Base-by-base conservation (phyloP, 1,140 invertebrate species). In the Medauroidea extradentata region DNA sequence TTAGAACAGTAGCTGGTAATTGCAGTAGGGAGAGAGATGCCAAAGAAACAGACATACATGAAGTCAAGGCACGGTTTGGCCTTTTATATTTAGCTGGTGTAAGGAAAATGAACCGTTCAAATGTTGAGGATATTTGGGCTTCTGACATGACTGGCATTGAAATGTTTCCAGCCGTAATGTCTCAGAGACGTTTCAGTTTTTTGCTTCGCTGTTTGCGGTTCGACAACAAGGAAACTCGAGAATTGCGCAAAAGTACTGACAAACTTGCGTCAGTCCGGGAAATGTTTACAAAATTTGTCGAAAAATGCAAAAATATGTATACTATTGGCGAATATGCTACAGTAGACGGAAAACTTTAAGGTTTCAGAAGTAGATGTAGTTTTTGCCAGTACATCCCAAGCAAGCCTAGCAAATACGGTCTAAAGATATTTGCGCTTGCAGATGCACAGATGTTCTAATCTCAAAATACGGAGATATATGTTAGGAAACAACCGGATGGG, bases 311-410 rank as follows among this genome's bases (percentile, higher is more conserved):
- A 23, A 23, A 43, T 16, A 8, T 19, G 7, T 56, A 56, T 27
- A 16, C 46, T 14, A 1, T 27, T 18, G 39, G 18, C n/a, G 53
- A 56, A 25, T 19, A 13, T 24, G 5, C 21, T 11, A 56, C 53
- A 21, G 46, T 56, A 9, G 53, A 56, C 41, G 53, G 21, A 27
- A 46, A 51, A 19, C 63, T 79, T 1, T 56, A 68, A 53, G 58
- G 56, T 9, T 78, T 75, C 61, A 49, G 71, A 50, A 76, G 75
- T 21, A 57, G 68, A 23, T 78, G 73, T 66, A 24, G 19, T n/a
- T 77, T 78, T 53, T 41, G 66, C 25, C 71, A 74, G 56, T 78
- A 75, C 54, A 73, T 81, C 13, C 72, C 76, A n/a, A 66, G 59
- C 13, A 78, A 77, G 63, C 71, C 71, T 18, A 65, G 62, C 21